Evolutionary conservation across 1,140 invertebrate genomes (phyloP).

Genomic region (Drosophila prosaltans): DNA sequence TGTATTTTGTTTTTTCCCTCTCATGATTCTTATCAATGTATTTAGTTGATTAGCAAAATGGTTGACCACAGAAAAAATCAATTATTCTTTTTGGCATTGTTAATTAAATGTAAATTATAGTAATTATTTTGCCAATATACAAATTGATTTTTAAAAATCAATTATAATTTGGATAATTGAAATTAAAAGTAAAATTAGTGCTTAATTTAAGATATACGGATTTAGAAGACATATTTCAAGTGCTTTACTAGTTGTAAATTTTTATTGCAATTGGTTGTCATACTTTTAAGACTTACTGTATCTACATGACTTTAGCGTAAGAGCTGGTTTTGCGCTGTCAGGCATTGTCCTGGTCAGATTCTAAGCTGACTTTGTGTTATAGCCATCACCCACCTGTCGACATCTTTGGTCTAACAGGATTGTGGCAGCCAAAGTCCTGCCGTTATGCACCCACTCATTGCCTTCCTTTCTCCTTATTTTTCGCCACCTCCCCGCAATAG

Average conservation of each 20-base stretch:
- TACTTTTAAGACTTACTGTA: neutral
- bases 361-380: conserved; percentile 8
- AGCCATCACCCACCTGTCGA: conserved; percentile 10
- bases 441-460: too few relatives aligned
- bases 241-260: neutral
- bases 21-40: conserved; percentile 4
- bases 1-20: neutral
- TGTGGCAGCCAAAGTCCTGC: neutral
- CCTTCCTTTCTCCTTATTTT: neutral
- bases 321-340: too few relatives aligned
- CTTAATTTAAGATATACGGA: neutral
- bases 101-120: too few relatives aligned
- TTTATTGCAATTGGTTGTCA: neutral
- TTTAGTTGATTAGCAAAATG: conserved; percentile 3
- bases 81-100: neutral
- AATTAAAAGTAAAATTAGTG: too few relatives aligned
- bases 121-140: too few relatives aligned
- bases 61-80: neutral
- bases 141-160: too few relatives aligned
- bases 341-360: neutral
- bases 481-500: neutral
- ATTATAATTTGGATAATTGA: too few relatives aligned
- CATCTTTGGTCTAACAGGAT: neutral
- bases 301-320: too few relatives aligned
- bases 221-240: neutral